Evolutionary conservation across 2,797 vertebrate species (phyloP), one percentile per base, ranked within the genome.

Genomic region (Poecilia wingei): DNA sequence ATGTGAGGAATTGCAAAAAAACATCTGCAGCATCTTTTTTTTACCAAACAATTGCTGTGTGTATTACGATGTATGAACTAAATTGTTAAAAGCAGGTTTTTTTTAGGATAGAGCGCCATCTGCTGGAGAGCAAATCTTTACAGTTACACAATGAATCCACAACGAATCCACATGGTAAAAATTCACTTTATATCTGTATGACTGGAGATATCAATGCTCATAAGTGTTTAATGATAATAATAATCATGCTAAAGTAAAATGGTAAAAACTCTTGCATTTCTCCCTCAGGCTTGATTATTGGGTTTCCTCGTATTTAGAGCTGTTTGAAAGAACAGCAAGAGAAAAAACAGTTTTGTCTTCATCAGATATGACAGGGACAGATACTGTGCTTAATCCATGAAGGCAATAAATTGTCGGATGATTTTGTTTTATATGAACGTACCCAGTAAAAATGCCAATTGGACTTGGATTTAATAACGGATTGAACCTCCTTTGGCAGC

Each of bases 21-120:
- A 14, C 12, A 6, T 1, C 10, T 69, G 20, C 20, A 45, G 12
- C 41, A 69, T 45, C 39, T 9, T 12, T 43, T 43, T 43, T n/a
- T 84, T 77, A 75, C 10, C 31, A 18, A 2, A 61, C 6, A 51
- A 47, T 39, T 2, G 1, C 12, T 36, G n/a, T 20, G 51, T 61
- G 28, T 16, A 31, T 0, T 3, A 3, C 41, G 20, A n/a, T 14
- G 28, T 9, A 47, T 0, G 4, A 2, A 1, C 14, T 72, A 20
- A 25, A 1, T 7, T 72, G 8, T 49, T 71, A 46, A 2, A 31
- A 76, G 46, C 5, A 7, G 12, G 2, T 3, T 51, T 53, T 91
- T 68, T 69, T 85, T 80, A 78, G 74, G 75, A 73, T 10, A 89
- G 33, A 89, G 83, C 86, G 46, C 91, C 90, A 87, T 86, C 93